These are phyloP conservation scores for Rhea pennata DNA, from an alignment of 2,113 vertebrate species.

Conservation along the genomic window DNA sequence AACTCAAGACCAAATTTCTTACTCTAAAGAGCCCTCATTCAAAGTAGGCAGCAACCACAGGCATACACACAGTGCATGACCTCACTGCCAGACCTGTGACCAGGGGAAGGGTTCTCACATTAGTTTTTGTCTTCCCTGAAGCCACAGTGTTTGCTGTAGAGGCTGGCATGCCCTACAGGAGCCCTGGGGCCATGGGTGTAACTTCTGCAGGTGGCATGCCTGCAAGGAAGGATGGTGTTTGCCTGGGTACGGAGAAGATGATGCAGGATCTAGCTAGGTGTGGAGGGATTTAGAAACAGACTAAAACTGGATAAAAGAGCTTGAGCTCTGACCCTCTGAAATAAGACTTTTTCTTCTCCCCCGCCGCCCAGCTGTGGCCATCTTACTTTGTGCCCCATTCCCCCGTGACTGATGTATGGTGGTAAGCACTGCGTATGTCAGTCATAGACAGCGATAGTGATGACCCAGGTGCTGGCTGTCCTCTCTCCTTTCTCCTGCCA, in stretches of 20 bases:
- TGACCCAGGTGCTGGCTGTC: neutral
- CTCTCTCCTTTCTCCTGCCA: neutral
- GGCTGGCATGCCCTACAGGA: fast-evolving
- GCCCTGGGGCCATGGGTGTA: fast-evolving
- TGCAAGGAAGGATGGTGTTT: neutral
- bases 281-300: neutral
- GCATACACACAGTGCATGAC: fast-evolving
- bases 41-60: neutral
- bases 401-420: fast-evolving
- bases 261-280: neutral
- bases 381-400: fast-evolving
- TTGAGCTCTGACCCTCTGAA: neutral
- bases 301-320: neutral
- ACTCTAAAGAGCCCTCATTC: neutral
- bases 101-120: fast-evolving
- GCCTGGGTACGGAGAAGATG: neutral
- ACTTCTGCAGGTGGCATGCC: neutral
- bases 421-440: fast-evolving
- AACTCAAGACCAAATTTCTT: neutral
- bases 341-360: too few species aligned
- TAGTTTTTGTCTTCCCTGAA: neutral
- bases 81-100: neutral
- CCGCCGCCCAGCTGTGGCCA: neutral
- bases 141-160: neutral
- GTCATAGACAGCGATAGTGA: fast-evolving